Evolutionary conservation across 2,113 vertebrate genomes (phyloP).

Genomic region (Panurus biarmicus): DNA sequence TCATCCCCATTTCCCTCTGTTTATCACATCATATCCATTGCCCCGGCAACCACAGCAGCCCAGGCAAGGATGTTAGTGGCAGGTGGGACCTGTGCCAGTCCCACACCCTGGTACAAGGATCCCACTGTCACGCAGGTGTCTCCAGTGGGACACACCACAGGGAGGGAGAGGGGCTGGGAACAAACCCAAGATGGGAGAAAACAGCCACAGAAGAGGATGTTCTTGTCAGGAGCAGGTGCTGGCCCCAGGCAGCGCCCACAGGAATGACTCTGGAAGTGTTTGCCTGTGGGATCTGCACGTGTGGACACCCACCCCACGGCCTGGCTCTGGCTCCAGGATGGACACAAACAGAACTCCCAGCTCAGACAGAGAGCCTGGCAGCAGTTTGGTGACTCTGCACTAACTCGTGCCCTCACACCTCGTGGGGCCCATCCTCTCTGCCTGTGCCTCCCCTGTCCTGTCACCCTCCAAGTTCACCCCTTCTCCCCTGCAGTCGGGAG

Average conservation of each 20-base stretch:
- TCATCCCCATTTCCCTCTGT: conserved; percentile 17
- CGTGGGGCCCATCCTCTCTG: too few species aligned
- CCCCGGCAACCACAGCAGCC: not conserved
- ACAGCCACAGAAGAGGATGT: not conserved
- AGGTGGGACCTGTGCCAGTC: not conserved
- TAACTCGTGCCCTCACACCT: not conserved
- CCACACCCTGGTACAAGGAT: fast-evolving
- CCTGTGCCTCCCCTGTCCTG: not conserved
- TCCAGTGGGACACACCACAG: not conserved
- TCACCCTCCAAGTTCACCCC: not conserved
- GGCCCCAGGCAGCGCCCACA: fast-evolving
- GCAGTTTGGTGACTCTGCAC: not conserved
- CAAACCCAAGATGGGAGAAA: fast-evolving
- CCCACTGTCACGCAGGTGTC: fast-evolving
- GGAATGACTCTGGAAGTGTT: not conserved
- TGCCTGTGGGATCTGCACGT: not conserved
- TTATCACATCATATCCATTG: conserved; percentile 17
- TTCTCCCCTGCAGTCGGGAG: fast-evolving
- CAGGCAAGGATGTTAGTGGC: not conserved
- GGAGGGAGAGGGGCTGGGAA: not conserved
- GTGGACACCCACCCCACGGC: fast-evolving
- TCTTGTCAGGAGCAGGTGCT: not conserved
- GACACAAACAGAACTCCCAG: not conserved
- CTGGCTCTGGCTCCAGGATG: fast-evolving
- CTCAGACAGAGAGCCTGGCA: fast-evolving